Conservation (phyloP, 2,888 invertebrate genomes). For the Mactromeris polynyma region DNA sequence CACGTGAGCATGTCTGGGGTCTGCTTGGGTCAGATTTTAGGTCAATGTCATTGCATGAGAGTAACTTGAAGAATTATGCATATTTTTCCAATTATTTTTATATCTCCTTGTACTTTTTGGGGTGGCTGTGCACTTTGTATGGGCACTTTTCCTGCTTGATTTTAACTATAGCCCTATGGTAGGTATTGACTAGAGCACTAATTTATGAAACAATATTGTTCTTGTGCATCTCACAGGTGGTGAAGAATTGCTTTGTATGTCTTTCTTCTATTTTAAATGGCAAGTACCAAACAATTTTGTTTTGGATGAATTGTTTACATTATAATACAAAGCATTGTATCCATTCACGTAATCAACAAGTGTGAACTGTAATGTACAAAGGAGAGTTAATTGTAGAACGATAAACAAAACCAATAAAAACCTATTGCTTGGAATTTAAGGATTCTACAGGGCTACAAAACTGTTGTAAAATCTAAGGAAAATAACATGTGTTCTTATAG, state of each 20-base stretch:
- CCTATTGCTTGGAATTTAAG: not conserved
- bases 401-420: slow-evolving; percentile 19
- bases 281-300: not conserved
- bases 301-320: not conserved
- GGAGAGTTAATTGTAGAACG: not conserved
- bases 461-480: not conserved
- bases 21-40: no score
- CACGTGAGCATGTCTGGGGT: no score
- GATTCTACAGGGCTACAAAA: not conserved
- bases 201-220: no score
- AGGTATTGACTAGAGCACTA: no score
- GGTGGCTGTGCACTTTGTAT: no score
- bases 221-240: not conserved
- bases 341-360: not conserved
- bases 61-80: no score
- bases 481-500: not conserved
- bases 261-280: not conserved
- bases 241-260: not conserved
- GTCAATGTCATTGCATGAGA: no score
- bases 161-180: no score
- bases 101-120: no score
- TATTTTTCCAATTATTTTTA: no score
- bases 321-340: not conserved
- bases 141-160: no score
- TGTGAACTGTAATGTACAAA: not conserved